phyloP scores from a whole-genome alignment of 37 sponge, comb jelly and placozoan species.

The Amphimedon queenslandica region DNA sequence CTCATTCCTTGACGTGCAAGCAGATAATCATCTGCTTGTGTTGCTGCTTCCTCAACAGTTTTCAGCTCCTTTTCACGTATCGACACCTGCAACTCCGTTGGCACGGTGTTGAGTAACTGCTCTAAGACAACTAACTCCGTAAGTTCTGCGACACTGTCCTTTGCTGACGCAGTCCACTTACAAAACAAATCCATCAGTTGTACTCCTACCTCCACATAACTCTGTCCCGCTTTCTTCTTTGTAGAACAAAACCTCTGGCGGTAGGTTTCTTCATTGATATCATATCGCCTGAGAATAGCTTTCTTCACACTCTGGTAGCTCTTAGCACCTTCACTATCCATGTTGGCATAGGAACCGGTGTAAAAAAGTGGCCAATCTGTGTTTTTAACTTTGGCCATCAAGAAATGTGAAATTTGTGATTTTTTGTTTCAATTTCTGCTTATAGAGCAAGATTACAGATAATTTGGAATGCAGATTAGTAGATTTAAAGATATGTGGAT shows the following conservation, averaged over 20 bases:
- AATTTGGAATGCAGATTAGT: no score
- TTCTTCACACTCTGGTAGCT: no score
- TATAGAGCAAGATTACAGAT: no score
- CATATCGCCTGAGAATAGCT: constrained; percentile 24
- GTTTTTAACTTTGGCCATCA: no score
- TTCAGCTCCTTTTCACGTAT: constrained; percentile 28
- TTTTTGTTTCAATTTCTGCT: no score
- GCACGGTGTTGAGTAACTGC: constrained; percentile 27
- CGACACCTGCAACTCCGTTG: constrained; percentile 23
- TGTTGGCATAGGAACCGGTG: no score
- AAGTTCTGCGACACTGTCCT: not conserved
- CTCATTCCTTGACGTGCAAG: constrained; percentile 18
- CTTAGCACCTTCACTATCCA: not conserved
- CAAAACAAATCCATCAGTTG: constrained; percentile 6
- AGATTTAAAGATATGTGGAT: no score
- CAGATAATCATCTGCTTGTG: constrained; percentile 27
- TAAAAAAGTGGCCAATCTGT: no score
- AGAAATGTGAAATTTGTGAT: no score
- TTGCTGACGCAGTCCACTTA: constrained; percentile 23
- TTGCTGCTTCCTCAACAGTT: constrained; percentile 20
- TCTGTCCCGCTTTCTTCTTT: not conserved
- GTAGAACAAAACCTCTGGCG: constrained; percentile 4
- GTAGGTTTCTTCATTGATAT: constrained; percentile 27
- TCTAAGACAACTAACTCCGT: constrained; percentile 23
- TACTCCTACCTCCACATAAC: constrained; percentile 19